Evolutionary conservation across 2,888 invertebrate species (phyloP).

Genomic region (Trichogramma dendrolimi): DNA sequence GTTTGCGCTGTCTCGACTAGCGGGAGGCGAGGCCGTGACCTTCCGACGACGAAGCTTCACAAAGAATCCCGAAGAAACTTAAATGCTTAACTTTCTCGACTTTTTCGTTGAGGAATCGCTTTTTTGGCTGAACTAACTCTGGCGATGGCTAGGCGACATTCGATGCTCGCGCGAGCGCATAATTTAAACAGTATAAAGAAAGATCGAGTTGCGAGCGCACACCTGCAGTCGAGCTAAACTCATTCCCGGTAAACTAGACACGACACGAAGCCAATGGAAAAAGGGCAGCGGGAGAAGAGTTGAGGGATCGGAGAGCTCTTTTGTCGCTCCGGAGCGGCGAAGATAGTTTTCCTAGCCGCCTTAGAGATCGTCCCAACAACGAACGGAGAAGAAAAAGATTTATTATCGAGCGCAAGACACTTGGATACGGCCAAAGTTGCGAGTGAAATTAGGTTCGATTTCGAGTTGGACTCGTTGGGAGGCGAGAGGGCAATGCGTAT

Average conservation of each 20-base stretch:
- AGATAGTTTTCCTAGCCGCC: too few relatives aligned
- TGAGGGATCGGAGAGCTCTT: background rate
- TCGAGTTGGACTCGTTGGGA: too few relatives aligned
- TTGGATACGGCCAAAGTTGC: too few relatives aligned
- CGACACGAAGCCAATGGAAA: background rate
- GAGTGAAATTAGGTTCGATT: too few relatives aligned
- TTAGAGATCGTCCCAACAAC: too few relatives aligned
- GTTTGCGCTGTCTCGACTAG: too few relatives aligned
- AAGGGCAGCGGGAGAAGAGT: background rate
- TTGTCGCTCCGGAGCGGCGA: too few relatives aligned
- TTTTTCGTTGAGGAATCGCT: background rate
- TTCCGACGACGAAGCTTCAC: background rate
- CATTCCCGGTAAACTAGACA: too few relatives aligned
- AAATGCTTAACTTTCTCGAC: background rate
- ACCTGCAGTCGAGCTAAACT: too few relatives aligned
- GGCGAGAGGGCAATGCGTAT: too few relatives aligned
- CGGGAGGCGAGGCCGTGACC: conserved; percentile 11
- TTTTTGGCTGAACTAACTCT: background rate
- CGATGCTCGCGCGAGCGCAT: background rate
- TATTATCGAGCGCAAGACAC: too few relatives aligned
- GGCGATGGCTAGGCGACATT: background rate
- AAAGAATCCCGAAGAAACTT: conserved; percentile 8
- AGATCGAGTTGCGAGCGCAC: conserved; percentile 2
- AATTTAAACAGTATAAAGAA: background rate
- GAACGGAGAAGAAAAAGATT: too few relatives aligned